Evolutionary conservation across 1,140 invertebrate genomes (phyloP), one percentile per base, ranked within the genome.

Genomic region (Neelides sp.): DNA sequence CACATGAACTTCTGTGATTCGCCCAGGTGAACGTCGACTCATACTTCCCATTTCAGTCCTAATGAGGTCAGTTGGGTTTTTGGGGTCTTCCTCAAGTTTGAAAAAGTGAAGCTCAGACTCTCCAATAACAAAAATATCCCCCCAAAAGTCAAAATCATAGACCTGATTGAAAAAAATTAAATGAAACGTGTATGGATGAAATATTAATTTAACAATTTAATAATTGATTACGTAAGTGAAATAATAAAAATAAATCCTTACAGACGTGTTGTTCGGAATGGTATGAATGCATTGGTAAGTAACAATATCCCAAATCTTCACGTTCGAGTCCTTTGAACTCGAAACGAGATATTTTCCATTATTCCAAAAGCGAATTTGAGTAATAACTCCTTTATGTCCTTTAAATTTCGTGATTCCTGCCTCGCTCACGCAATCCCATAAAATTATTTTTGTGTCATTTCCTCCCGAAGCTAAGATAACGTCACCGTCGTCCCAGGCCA

Each of bases 251-350:
- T 36, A 32, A 46, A 59, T 75, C 72, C 69, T 71, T 36, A 73
- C 67, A 10, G 50, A 41, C 32, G 27, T 30, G 15, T 48, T 45
- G 19, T 52, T 54, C 30, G 58, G 20, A 17, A 98, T 69, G 7
- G 95, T 98, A 66, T 88, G 85, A 62, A 98, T 98, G 68, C 94
- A 97, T 64, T 92, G 86, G 62, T 93, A 83, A 20, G 85, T 94
- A 54, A 86, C 80, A 46, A 98, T 69, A 71, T 98, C 89, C 94
- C 94, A 98, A 65, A 98, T 93, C 65, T 98, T 98, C 0, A 98
- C 76, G 66, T 87, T 87, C 13, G 84, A 84, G 67, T 99, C 95
- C 68, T 90, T 94, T 2, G 91, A 95, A 44, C 82, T 78, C 56
- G 90, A 87, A 8, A 98, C 73, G 13, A 96, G 64, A 58, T 90